Conservation (phyloP, 2,888 invertebrate species). For the Cremastinae sp. region DNA sequence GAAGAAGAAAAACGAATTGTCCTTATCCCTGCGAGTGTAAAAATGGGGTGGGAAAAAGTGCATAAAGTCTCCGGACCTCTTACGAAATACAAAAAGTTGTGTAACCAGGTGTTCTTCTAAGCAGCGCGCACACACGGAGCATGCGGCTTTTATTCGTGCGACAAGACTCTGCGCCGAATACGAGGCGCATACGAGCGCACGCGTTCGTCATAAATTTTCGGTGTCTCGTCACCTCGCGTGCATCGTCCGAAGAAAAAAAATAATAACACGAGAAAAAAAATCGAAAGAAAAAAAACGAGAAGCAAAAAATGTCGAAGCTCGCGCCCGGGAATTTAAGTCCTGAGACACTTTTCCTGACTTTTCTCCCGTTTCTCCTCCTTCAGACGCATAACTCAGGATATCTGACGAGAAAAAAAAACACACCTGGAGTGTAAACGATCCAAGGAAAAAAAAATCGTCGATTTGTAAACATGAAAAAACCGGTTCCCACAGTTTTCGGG, state of each 20-base stretch:
- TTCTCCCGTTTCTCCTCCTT: conserved; percentile 28
- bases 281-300: conserved; percentile 15
- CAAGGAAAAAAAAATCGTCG: conserved; percentile 29
- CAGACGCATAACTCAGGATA: conserved; percentile 18
- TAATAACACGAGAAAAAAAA: background rate
- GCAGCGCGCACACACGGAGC: conserved; percentile 1
- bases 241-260: conserved; percentile 39
- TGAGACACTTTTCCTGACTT: conserved; percentile 20
- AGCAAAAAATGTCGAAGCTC: conserved; percentile 15
- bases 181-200: conserved; percentile 28
- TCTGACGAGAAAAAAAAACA: conserved; percentile 20
- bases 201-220: conserved; percentile 49
- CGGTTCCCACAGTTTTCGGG: conserved; percentile 40
- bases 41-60: conserved; percentile 5
- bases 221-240: conserved; percentile 57
- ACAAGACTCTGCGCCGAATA: conserved; percentile 24
- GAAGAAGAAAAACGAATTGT: conserved; percentile 11
- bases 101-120: conserved; percentile 51
- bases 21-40: background rate
- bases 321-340: conserved; percentile 23
- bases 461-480: conserved; percentile 45
- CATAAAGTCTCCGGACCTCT: conserved; percentile 28
- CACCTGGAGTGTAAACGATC: conserved; percentile 54
- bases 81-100: conserved; percentile 45
- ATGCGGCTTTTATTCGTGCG: conserved; percentile 16